Evolutionary conservation across 2,888 invertebrate species (phyloP).

Genomic region (Sinopyrophorus schimmeli): DNA sequence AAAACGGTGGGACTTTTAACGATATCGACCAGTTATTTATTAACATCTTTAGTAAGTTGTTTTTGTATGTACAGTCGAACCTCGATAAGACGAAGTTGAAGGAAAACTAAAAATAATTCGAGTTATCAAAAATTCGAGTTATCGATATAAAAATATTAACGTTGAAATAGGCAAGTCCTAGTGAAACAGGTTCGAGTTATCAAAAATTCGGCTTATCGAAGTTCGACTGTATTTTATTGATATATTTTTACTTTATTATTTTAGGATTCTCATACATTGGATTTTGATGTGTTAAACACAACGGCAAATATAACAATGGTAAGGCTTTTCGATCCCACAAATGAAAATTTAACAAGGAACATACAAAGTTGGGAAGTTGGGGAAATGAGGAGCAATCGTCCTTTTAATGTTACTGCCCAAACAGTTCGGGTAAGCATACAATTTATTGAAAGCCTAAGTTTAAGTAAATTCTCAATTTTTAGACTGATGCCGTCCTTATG

Average conservation of each 20-base stretch:
- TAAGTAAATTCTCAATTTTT: slow-evolving; percentile 35
- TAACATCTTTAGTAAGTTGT: slow-evolving; percentile 63
- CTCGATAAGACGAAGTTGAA: background rate
- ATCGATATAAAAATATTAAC: too few relatives aligned
- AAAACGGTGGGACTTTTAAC: slow-evolving; percentile 78
- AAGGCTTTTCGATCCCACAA: slow-evolving; percentile 63
- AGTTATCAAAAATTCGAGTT: background rate
- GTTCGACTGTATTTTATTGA: too few relatives aligned
- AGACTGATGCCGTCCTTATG: slow-evolving; percentile 70
- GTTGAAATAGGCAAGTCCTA: too few relatives aligned
- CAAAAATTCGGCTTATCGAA: too few relatives aligned
- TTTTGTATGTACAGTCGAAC: background rate
- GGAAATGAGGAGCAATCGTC: slow-evolving; percentile 25
- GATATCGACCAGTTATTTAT: slow-evolving; percentile 66
- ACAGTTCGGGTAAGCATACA: slow-evolving; percentile 36
- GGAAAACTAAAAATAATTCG: background rate
- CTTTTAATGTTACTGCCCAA: slow-evolving; percentile 22
- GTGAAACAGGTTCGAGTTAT: too few relatives aligned
- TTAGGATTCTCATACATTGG: slow-evolving; percentile 66
- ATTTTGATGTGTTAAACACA: slow-evolving; percentile 62
- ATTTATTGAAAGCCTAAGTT: too few relatives aligned
- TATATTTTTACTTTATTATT: slow-evolving; percentile 25
- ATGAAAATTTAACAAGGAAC: slow-evolving; percentile 57
- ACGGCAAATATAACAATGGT: slow-evolving; percentile 73
- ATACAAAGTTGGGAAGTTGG: slow-evolving; percentile 53